phyloP scores from a whole-genome alignment of 2,113 vertebrate genomes.

The Sceloporus tristichus region DNA sequence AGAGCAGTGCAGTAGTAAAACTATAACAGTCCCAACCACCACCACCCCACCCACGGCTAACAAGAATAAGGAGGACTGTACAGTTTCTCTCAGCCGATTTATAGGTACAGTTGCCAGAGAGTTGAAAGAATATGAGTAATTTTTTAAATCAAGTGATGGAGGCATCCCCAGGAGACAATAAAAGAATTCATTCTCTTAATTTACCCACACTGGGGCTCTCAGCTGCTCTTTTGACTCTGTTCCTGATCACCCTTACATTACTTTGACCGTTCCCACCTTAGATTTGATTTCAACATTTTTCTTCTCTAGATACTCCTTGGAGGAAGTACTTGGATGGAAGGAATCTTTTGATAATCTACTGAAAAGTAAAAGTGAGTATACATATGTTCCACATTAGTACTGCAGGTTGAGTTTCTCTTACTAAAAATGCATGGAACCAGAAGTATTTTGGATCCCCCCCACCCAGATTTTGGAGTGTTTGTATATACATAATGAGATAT shows the following conservation, averaged over 20 bases:
- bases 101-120: neutral
- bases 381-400: neutral
- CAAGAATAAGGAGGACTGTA: conserved; percentile 15
- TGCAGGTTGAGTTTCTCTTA: too few species aligned
- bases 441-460: too few species aligned
- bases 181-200: neutral
- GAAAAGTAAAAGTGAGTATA: conserved; percentile 91
- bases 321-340: conserved; percentile 88
- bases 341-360: conserved; percentile 92
- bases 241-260: neutral
- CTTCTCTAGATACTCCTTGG: conserved; percentile 82
- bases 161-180: conserved; percentile 46
- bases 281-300: neutral
- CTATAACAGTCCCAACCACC: neutral
- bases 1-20: too few species aligned
- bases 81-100: neutral
- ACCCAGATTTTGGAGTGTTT: too few species aligned
- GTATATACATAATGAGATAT: too few species aligned
- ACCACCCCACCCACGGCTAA: neutral
- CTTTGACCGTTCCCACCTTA: neutral
- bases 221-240: neutral
- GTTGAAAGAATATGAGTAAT: neutral
- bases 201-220: fast-evolving
- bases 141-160: neutral
- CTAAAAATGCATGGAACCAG: too few species aligned